Conservation (phyloP, 2,888 invertebrate genomes). For the Pseudolycoriella hygida region DNA sequence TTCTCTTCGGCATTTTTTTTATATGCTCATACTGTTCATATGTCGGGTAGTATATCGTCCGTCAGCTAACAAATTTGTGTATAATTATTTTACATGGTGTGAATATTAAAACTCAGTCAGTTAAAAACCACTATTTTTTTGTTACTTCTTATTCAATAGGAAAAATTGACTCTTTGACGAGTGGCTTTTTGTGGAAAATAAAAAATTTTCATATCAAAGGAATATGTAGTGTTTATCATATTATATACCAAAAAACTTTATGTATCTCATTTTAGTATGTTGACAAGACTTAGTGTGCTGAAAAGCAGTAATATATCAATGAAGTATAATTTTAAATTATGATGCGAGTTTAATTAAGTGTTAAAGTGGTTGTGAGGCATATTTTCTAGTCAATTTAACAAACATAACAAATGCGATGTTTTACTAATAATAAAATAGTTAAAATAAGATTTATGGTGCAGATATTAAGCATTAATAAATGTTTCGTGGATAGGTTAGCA, state of each 20-base stretch:
- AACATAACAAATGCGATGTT: neutral
- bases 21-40: neutral
- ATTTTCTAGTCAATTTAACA: slow-evolving; percentile 1
- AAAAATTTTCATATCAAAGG: neutral
- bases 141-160: too few relatives aligned
- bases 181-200: too few relatives aligned
- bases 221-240: neutral
- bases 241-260: neutral
- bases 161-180: too few relatives aligned
- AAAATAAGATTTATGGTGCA: too few relatives aligned
- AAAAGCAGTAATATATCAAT: neutral
- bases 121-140: too few relatives aligned
- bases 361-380: neutral
- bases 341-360: slow-evolving; percentile 1
- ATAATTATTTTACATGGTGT: too few relatives aligned
- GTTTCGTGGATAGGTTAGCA: too few relatives aligned
- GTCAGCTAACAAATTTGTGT: too few relatives aligned
- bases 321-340: slow-evolving; percentile 1
- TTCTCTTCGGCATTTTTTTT: slow-evolving; percentile 2
- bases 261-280: neutral
- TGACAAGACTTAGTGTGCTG: neutral
- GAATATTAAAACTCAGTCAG: too few relatives aligned
- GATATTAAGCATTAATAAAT: too few relatives aligned
- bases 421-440: too few relatives aligned
- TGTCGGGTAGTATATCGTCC: too few relatives aligned